Percentiles rank a stretch among this genome's conserved stretches.
These are phyloP conservation scores for Sebastes minor DNA, from an alignment of 2,797 vertebrate species.

Conservation along the genomic window DNA sequence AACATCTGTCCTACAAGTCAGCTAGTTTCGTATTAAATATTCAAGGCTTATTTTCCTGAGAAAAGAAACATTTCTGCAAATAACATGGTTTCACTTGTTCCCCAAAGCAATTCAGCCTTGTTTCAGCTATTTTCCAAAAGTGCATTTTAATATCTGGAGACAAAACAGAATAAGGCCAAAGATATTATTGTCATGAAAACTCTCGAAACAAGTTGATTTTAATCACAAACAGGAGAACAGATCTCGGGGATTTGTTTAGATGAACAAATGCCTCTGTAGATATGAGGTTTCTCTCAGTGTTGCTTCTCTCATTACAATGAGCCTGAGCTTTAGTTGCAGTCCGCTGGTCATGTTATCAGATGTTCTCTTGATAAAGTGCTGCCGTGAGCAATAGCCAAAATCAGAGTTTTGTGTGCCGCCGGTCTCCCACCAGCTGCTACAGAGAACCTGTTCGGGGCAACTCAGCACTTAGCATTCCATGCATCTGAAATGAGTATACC, in stretches of 20 bases:
- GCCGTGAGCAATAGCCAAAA: slow-evolving; percentile 58
- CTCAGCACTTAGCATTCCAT: slow-evolving; percentile 71
- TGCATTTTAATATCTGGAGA: neutral
- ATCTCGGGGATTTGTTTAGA: neutral
- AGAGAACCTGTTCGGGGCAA: slow-evolving; percentile 42
- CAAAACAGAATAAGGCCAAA: neutral
- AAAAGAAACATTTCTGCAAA: neutral
- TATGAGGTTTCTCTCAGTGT: slow-evolving; percentile 6
- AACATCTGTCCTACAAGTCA: neutral
- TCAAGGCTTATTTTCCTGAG: neutral
- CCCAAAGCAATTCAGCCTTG: neutral
- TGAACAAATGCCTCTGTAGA: neutral
- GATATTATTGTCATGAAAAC: neutral
- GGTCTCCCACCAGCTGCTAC: slow-evolving; percentile 69
- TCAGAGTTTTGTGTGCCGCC: slow-evolving; percentile 53
- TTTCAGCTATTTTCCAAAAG: neutral
- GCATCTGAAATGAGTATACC: slow-evolving; percentile 69
- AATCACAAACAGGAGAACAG: neutral
- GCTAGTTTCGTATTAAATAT: neutral
- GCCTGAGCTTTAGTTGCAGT: slow-evolving; percentile 58
- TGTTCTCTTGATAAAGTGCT: slow-evolving; percentile 66
- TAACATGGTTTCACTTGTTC: neutral
- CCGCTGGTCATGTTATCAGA: slow-evolving; percentile 51
- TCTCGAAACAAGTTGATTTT: neutral
- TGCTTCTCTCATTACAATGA: slow-evolving; percentile 42